phyloP scores from a whole-genome alignment of 2,888 invertebrate genomes.

The Scotopteryx bipunctaria region DNA sequence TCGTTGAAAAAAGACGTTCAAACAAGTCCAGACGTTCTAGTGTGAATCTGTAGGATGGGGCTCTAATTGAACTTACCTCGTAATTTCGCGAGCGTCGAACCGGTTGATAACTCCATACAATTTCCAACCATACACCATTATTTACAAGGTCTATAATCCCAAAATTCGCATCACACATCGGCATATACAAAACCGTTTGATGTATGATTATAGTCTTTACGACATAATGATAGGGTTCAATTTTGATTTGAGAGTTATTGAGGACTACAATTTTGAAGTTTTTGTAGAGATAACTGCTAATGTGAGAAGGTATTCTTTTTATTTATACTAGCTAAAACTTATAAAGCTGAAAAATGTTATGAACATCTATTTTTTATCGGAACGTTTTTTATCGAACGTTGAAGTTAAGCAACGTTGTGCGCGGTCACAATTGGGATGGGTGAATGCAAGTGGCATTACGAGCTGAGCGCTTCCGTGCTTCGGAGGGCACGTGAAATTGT shows the following conservation, averaged over 20 bases:
- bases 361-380: no score
- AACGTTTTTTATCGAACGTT: no score
- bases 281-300: conserved; percentile 16
- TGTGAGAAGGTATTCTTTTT: conserved; percentile 6
- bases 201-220: conserved; percentile 28
- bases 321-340: no score
- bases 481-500: no score
- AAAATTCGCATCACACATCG: neutral
- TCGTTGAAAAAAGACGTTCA: conserved; percentile 19
- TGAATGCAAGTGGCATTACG: no score
- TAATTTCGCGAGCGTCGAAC: conserved; percentile 37
- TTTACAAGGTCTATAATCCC: conserved; percentile 12
- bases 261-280: conserved; percentile 19
- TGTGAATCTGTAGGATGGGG: conserved; percentile 30
- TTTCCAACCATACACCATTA: conserved; percentile 6
- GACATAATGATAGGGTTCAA: conserved; percentile 21
- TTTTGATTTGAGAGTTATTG: conserved; percentile 30
- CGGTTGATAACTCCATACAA: conserved; percentile 21
- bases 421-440: no score
- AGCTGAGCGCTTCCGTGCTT: no score
- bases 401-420: no score
- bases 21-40: conserved; percentile 22
- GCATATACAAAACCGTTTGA: conserved; percentile 21
- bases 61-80: conserved; percentile 36
- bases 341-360: no score